Evolutionary conservation across 2,797 vertebrate genomes (phyloP).

Genomic region (Aulostomus chinensis): DNA sequence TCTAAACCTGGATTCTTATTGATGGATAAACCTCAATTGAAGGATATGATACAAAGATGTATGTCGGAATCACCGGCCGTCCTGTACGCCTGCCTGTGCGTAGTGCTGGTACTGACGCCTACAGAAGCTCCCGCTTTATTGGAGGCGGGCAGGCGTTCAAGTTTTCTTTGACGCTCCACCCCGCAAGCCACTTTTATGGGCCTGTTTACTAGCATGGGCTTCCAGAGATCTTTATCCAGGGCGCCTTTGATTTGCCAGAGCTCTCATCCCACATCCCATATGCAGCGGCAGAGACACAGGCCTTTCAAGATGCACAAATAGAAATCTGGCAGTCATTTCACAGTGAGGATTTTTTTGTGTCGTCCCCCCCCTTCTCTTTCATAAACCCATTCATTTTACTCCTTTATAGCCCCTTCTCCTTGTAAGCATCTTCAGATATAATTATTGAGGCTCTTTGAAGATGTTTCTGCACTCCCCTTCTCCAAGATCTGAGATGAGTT

Average conservation of each 20-base stretch:
- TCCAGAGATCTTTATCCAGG: conserved; percentile 82
- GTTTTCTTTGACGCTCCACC: conserved; percentile 77
- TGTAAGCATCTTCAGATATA: conserved; percentile 75
- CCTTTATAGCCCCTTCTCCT: conserved; percentile 35
- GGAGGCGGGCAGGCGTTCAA: conserved; percentile 79
- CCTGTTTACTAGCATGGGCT: conserved; percentile 81
- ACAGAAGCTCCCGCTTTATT: conserved; percentile 77
- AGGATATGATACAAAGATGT: conserved; percentile 50
- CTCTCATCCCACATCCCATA: conserved; percentile 83
- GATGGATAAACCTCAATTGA: conserved; percentile 61
- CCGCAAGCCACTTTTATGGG: conserved; percentile 78
- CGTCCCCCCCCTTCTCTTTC: conserved; percentile 9
- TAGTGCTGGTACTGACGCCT: conserved; percentile 56
- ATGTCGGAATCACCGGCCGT: conserved; percentile 55
- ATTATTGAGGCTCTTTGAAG: conserved; percentile 73
- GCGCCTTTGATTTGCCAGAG: conserved; percentile 81
- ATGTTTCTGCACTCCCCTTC: conserved; percentile 61
- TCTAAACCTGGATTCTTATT: too few relatives aligned
- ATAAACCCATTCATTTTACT: conserved; percentile 60
- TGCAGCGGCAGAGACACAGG: conserved; percentile 74
- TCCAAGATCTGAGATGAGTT: conserved; percentile 48
- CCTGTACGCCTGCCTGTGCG: conserved; percentile 14
- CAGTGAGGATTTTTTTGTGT: conserved; percentile 68
- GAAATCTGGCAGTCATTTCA: conserved; percentile 82
- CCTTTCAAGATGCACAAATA: conserved; percentile 78